Base-by-base conservation (phyloP, 2,888 invertebrate species). In the Pheosia tremula region DNA sequence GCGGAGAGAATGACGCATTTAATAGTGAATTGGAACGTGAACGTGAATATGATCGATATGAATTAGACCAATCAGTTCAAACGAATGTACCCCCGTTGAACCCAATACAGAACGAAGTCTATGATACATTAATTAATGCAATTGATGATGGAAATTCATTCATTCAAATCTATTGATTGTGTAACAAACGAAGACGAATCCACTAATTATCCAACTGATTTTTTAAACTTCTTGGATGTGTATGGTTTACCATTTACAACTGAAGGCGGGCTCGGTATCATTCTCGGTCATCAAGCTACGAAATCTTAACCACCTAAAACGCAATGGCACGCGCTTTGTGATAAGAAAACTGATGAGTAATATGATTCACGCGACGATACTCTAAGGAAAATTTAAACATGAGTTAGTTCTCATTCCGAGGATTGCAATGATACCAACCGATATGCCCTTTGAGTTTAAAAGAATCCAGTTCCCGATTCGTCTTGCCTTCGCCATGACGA, bases 91-190 rank as follows among this genome's bases (percentile, higher is more conserved):
- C n/a, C n/a, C n/a, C n/a, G n/a, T n/a, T n/a, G n/a, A n/a, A n/a
- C n/a, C n/a, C n/a, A n/a, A n/a, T n/a, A n/a, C n/a, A 84, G 71
- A 85, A 85, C 69, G 75, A 76, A 73, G 80, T 72, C 83, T 70
- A 68, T 78, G 67, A 53, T 72, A 37, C 84, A 83, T 68, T 74
- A 62, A 56, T 68, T 68, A 77, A 81, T 81, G 78, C 79, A 73
- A 56, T 74, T 70, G 13, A 78, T 74, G 45, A 47, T 37, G 36
- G 57, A 24, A n/a, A 43, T 36, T 13, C 36, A 43, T 36, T 57
- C 9, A 47, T 58, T 58, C 58, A 52, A 58, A 52, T 66, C 70
- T 64, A 74, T 81, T 67, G 75, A 79, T 73, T 73, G 71, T 53
- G 66, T 24, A 24, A 24, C 24, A 24, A 24, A 24, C 24, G 24